A percentile compares a stretch with the other conserved stretches of the same genome.
phyloP scores from a whole-genome alignment of 2,888 invertebrate species.

The Baronia brevicornis region DNA sequence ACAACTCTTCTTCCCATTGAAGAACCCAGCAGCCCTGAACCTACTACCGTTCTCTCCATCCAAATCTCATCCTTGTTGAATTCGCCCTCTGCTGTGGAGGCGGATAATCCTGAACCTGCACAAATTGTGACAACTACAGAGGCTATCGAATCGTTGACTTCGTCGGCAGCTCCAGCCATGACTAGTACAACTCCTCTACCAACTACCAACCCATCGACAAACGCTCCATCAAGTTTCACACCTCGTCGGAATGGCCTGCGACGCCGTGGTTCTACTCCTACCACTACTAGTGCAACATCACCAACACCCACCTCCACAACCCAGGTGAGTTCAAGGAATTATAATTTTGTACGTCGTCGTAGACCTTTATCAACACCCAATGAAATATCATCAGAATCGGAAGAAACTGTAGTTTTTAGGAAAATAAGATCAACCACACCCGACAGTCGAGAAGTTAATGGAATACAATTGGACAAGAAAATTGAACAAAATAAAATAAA shows the following conservation, averaged over 20 bases:
- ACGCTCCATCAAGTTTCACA: slow-evolving; percentile 29
- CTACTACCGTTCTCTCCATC: slow-evolving; percentile 59
- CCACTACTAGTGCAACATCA: slow-evolving; percentile 34
- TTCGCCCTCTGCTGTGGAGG: slow-evolving; percentile 37
- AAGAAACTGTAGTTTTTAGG: slow-evolving; percentile 40
- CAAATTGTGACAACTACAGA: slow-evolving; percentile 33
- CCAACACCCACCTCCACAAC: slow-evolving; percentile 39
- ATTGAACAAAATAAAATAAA: slow-evolving; percentile 30
- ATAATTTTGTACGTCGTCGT: slow-evolving; percentile 60
- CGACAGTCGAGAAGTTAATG: slow-evolving; percentile 56
- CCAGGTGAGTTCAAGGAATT: slow-evolving; percentile 76
- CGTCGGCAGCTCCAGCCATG: slow-evolving; percentile 36
- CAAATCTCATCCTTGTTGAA: slow-evolving; percentile 65
- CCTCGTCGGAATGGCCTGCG: slow-evolving; percentile 38
- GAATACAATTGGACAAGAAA: slow-evolving; percentile 26
- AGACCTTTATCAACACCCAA: slow-evolving; percentile 53
- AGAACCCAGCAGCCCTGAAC: slow-evolving; percentile 39
- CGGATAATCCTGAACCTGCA: slow-evolving; percentile 33
- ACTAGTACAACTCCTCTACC: slow-evolving; percentile 36
- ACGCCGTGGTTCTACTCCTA: slow-evolving; percentile 38
- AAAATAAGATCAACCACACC: slow-evolving; percentile 69
- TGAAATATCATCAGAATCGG: slow-evolving; percentile 56
- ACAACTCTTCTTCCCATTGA: slow-evolving; percentile 39
- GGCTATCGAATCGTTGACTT: slow-evolving; percentile 29
- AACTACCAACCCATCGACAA: slow-evolving; percentile 31